Evolutionary conservation across 2,797 vertebrate species (phyloP).

Genomic region (Anolis apletophallus): DNA sequence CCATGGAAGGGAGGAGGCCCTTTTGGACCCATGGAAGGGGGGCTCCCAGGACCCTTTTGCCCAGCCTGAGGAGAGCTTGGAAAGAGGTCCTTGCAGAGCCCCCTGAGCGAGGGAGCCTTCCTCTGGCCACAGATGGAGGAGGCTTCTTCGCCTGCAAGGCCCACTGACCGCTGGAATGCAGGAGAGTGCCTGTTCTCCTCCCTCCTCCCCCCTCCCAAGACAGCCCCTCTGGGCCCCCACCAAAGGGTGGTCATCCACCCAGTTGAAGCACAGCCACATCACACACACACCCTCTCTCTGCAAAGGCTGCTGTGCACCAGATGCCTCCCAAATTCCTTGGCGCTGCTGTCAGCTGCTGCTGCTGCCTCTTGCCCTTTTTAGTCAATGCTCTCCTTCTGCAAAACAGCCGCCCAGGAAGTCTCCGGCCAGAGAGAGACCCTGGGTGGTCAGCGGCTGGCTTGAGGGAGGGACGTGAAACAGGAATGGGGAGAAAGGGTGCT

Average conservation of each 20-base stretch:
- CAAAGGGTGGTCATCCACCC: not conserved
- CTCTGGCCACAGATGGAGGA: too few species aligned
- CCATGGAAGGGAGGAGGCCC: too few species aligned
- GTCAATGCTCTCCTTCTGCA: slow-evolving; percentile 46
- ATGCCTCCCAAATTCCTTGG: slow-evolving; percentile 58
- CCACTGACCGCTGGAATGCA: too few species aligned
- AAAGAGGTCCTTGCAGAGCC: too few species aligned
- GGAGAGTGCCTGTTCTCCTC: not conserved
- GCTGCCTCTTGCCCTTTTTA: slow-evolving; percentile 71
- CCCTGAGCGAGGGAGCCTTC: too few species aligned
- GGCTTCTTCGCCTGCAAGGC: too few species aligned
- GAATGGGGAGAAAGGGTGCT: not conserved
- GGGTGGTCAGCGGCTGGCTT: not conserved
- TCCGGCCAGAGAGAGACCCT: not conserved
- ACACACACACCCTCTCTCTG: not conserved
- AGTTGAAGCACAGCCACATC: too few species aligned
- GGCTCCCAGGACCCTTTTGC: too few species aligned
- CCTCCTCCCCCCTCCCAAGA: not conserved
- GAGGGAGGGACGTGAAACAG: not conserved
- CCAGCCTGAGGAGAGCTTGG: too few species aligned
- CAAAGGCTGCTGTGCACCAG: too few species aligned
- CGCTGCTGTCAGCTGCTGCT: slow-evolving; percentile 62
- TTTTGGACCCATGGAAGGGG: too few species aligned
- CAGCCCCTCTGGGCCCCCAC: not conserved
- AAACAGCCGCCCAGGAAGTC: not conserved